Evolutionary conservation across 2,888 invertebrate species (phyloP), one percentile per base, ranked within the genome.

Genomic region (Trichogramma evanescens): DNA sequence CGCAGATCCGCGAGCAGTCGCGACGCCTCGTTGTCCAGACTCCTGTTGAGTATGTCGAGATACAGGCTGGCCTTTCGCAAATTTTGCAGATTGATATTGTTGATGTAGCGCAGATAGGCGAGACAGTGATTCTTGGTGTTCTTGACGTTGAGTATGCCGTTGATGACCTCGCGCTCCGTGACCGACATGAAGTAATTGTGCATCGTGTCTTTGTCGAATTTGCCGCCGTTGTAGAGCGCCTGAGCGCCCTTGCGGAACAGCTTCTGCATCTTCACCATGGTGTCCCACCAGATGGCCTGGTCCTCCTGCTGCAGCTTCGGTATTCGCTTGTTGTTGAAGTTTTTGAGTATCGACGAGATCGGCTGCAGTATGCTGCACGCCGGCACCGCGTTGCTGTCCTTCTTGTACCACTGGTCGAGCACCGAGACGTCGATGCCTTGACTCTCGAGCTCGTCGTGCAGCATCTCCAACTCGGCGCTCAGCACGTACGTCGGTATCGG

Each of bases 101-200:
- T 95, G 75, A 99, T 97, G 78, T 95, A 95, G 59, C 97, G 84
- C 4, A 93, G 86, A 78, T 97, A 98, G 0, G 95, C 95, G 50
- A 98, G 81, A 70, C 95, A 95, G 78, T 97, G 96, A 72, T 96
- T 95, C 75, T 93, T 92, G 0, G 94, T 95, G 73, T 96, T 94
- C 73, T 91, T 91, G 0, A 96, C 95, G 72, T 89, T 91, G 13
- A 99, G 79, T 5, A 98, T 84, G 0, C 98, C 98, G 72, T 96
- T 94, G 68, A 96, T 95, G 0, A 99, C 95, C 81, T 99, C 98
- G 50, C 97, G 83, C 81, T 98, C 98, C 2, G 98, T 99, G 39
- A 98, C 98, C 95, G 97, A 96, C 97, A 98, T 98, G 74, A 95
- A 97, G 76, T 97, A 98, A 78, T 95, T 97, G 73, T 98, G 98